phyloP scores from a whole-genome alignment of 37 sponge, comb jelly and placozoan genomes.

The Mnemiopsis leidyi region DNA sequence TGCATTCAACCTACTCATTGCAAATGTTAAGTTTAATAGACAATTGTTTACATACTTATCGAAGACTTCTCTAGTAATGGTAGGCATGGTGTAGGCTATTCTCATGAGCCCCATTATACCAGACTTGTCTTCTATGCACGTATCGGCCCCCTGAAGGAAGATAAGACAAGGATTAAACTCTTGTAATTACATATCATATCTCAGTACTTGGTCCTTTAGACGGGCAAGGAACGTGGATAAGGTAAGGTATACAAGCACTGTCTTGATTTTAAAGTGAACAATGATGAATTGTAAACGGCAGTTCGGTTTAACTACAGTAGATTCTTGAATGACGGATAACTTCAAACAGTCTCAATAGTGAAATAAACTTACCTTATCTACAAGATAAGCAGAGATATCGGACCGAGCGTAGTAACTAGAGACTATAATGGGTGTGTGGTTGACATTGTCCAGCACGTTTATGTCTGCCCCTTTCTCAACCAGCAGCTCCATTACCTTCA shows the following conservation, averaged over 20 bases:
- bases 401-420: constrained; percentile 4
- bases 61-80: constrained; percentile 34
- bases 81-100: constrained; percentile 31
- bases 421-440: constrained; percentile 23
- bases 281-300: no score
- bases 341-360: no score
- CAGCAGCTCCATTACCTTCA: constrained; percentile 18
- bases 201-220: no score
- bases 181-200: no score
- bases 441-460: not conserved
- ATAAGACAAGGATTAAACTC: no score
- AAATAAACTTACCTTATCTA: constrained; percentile 8
- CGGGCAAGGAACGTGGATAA: no score
- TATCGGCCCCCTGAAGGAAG: not conserved
- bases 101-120: constrained; percentile 29
- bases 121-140: constrained; percentile 2
- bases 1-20: no score
- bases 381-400: constrained; percentile 17
- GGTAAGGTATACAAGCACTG: no score
- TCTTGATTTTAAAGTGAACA: no score
- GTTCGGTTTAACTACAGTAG: no score
- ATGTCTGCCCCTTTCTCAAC: not conserved
- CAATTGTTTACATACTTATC: constrained; percentile 9
- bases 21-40: no score
- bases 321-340: no score